Percentiles rank a stretch among this genome's conserved stretches.
Evolutionary conservation across 92 coral and sea anemone genomes (phyloP).

Genomic region (Phenganax subtilis): DNA sequence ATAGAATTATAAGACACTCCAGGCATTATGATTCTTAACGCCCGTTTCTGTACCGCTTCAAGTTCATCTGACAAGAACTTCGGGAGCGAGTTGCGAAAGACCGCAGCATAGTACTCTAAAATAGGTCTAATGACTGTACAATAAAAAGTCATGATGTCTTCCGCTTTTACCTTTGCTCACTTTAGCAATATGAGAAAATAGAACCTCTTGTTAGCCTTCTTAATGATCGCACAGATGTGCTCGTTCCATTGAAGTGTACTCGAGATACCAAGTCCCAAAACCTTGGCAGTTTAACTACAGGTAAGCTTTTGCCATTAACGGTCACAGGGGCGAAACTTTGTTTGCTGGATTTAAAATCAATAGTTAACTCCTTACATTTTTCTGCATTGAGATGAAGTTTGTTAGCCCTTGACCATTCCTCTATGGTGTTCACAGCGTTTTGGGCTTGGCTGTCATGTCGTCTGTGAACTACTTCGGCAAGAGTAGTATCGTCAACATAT

Average conservation of each 20-base stretch:
- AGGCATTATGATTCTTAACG: too few relatives aligned
- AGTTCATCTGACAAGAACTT: too few relatives aligned
- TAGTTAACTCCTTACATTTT: constrained; percentile 6
- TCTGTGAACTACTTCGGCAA: constrained; percentile 1
- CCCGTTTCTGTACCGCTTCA: too few relatives aligned
- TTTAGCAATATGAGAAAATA: neutral
- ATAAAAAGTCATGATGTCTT: too few relatives aligned
- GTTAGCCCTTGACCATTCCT: constrained; percentile 13
- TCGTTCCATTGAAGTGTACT: constrained; percentile 3
- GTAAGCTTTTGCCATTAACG: neutral
- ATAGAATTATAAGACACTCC: too few relatives aligned
- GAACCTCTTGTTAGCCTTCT: constrained; percentile 32
- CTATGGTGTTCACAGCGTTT: constrained; percentile 1
- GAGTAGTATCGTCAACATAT: constrained; percentile 18
- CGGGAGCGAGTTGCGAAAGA: too few relatives aligned
- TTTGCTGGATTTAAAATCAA: neutral
- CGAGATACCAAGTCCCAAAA: neutral
- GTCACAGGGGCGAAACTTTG: neutral
- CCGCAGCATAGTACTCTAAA: too few relatives aligned
- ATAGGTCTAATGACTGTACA: too few relatives aligned
- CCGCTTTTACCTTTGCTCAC: too few relatives aligned
- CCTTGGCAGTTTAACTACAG: constrained; percentile 7
- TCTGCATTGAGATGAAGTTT: constrained; percentile 6
- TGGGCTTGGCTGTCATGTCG: neutral
- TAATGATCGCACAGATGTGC: neutral